Base-by-base conservation (phyloP, 2,888 invertebrate genomes). In the Petrolisthes cinctipes region DNA sequence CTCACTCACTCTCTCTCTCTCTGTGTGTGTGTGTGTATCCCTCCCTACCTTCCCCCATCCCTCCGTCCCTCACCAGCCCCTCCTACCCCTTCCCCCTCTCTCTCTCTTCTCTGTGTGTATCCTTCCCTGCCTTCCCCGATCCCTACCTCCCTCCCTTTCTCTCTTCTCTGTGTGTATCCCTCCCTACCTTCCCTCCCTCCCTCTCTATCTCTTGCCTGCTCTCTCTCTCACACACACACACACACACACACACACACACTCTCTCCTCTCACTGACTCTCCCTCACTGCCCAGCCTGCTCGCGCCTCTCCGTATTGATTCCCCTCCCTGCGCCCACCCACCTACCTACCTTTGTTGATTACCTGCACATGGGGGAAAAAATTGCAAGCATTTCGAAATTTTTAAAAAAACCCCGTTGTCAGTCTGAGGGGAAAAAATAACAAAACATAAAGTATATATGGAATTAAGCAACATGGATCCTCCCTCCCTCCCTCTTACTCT, bases 401-500 rank as follows among this genome's bases (percentile, higher is more conserved):
- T 7, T 11, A 1, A 37, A 51, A 76, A 53, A 76, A 76, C 53
- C 53, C 78, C 78, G 53, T 78, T 37, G 53, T 78, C 78, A 78
- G 51, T 37, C 78, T 51, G 9, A 17, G n/a, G 78, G 51, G 53
- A 78, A 78, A 37, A 78, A 37, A 78, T 71, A 71, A 71, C 71
- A 71, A 71, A 71, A 71, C 71, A 71, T 71, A 71, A 71, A 71
- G 71, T 37, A 37, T 78, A 78, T 53, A 78, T 53, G 53, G 79
- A 54, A 79, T 54, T 54, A 54, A 79, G 54, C 56, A n/a, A 54
- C 54, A 14, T 4, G n/a, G 53, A 54, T 56, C 54, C 51, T 76
- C 76, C 5, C 51, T 37, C 76, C 5, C 76, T 37, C 76, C 1
- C 76, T n/a, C 51, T 11, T 4, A 1, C 37, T 37, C 76, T 53